Percentiles rank a stretch among this genome's conserved stretches.
Evolutionary conservation across 2,888 invertebrate genomes (phyloP).

Genomic region (Agrilus cyanescens): DNA sequence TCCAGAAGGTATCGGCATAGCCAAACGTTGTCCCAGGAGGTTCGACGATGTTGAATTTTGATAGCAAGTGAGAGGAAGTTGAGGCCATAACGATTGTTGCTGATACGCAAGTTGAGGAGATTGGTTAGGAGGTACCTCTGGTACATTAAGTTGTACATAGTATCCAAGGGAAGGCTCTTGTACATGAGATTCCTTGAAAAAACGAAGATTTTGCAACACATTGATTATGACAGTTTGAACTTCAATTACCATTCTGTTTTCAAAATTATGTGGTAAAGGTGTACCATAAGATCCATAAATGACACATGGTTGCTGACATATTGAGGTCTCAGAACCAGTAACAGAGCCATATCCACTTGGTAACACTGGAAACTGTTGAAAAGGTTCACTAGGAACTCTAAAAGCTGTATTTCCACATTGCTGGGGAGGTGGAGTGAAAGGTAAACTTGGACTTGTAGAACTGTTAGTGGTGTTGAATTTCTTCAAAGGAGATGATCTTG

Average conservation of each 20-base stretch:
- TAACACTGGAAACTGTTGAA: conserved; percentile 20
- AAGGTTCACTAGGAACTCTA: conserved; percentile 13
- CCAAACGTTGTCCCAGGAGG: conserved; percentile 17
- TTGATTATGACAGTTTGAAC: too few relatives aligned
- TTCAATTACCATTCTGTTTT: conserved; percentile 27
- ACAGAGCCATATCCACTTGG: conserved; percentile 13
- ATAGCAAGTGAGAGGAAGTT: conserved; percentile 25
- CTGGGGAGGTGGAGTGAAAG: conserved; percentile 28
- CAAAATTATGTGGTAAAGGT: conserved; percentile 27
- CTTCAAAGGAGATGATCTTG: conserved; percentile 23
- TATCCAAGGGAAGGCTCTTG: conserved; percentile 26
- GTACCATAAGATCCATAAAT: conserved; percentile 30
- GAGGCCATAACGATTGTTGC: conserved; percentile 23
- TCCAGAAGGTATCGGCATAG: conserved; percentile 12
- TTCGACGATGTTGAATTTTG: conserved; percentile 21
- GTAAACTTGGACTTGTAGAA: conserved; percentile 33
- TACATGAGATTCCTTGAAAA: conserved; percentile 23
- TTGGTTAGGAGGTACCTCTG: conserved; percentile 8
- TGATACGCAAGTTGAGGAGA: conserved; percentile 18
- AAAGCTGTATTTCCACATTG: conserved; percentile 15
- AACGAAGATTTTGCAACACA: not conserved
- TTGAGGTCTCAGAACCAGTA: conserved; percentile 14
- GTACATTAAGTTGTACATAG: conserved; percentile 20
- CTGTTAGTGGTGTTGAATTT: conserved; percentile 26
- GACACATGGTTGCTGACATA: conserved; percentile 29